phyloP scores from a whole-genome alignment of 1,140 invertebrate genomes.

The Dendrolimus punctatus region DNA sequence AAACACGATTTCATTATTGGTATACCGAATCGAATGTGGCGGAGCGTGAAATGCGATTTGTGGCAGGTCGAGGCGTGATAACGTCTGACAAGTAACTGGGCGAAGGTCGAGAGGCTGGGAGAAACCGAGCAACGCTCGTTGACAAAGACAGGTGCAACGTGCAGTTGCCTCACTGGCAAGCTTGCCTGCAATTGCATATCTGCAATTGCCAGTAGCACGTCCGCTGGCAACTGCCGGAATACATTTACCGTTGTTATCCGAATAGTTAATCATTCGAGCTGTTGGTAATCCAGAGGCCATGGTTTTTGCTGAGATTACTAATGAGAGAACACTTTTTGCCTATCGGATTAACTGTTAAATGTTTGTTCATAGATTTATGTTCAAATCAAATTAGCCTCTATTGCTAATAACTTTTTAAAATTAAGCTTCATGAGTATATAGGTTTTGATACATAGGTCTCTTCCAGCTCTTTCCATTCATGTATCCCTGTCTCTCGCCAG shows the following conservation, averaged over 20 bases:
- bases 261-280: no score
- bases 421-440: no score
- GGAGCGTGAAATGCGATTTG: constrained; percentile 54
- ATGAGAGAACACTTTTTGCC: no score
- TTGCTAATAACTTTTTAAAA: no score
- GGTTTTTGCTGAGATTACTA: no score
- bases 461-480: no score
- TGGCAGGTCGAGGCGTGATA: constrained; percentile 36
- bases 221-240: background rate
- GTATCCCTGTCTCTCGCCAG: no score
- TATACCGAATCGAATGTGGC: constrained; percentile 32
- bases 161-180: constrained; percentile 19
- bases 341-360: no score
- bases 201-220: constrained; percentile 5
- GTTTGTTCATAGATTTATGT: no score
- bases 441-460: no score
- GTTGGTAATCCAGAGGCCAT: no score
- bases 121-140: constrained; percentile 25
- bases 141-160: constrained; percentile 25
- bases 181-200: background rate
- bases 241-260: background rate
- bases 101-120: constrained; percentile 41
- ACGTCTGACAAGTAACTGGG: constrained; percentile 36
- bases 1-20: constrained; percentile 53
- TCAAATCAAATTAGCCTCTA: no score